These are phyloP conservation scores for Grammomys surdaster DNA, from an alignment of 2,113 vertebrate genomes.

Conservation along the genomic window DNA sequence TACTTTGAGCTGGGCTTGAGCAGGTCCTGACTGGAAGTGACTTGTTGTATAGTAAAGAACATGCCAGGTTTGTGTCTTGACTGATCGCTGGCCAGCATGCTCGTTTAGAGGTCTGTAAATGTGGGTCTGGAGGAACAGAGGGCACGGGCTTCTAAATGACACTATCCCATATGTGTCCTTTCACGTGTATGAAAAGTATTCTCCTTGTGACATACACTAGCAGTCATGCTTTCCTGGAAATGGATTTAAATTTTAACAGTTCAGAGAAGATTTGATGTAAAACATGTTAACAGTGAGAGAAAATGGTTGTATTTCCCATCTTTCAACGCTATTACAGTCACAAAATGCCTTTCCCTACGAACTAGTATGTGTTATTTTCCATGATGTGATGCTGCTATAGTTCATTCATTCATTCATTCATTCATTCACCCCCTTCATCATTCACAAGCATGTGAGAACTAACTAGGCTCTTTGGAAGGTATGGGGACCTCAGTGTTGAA, in stretches of 20 bases:
- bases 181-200: slow-evolving; percentile 46
- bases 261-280: slow-evolving; percentile 65
- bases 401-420: slow-evolving; percentile 21
- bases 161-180: background rate
- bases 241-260: slow-evolving; percentile 73
- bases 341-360: slow-evolving; percentile 57
- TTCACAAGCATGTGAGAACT: slow-evolving; percentile 17
- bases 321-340: slow-evolving; percentile 51
- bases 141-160: slow-evolving; percentile 22
- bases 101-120: background rate
- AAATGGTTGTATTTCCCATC: slow-evolving; percentile 53
- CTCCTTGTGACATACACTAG: background rate
- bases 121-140: slow-evolving; percentile 18
- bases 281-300: slow-evolving; percentile 43
- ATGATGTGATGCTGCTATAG: background rate
- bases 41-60: slow-evolving; percentile 1
- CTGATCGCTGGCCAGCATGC: slow-evolving; percentile 27
- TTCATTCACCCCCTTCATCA: background rate
- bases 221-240: slow-evolving; percentile 74
- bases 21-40: background rate
- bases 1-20: background rate
- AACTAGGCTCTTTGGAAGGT: background rate
- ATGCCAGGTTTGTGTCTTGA: background rate
- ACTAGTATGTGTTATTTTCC: background rate
- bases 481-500: background rate